Conservation (phyloP, 1,140 invertebrate genomes). For the Platorchestia sp. region DNA sequence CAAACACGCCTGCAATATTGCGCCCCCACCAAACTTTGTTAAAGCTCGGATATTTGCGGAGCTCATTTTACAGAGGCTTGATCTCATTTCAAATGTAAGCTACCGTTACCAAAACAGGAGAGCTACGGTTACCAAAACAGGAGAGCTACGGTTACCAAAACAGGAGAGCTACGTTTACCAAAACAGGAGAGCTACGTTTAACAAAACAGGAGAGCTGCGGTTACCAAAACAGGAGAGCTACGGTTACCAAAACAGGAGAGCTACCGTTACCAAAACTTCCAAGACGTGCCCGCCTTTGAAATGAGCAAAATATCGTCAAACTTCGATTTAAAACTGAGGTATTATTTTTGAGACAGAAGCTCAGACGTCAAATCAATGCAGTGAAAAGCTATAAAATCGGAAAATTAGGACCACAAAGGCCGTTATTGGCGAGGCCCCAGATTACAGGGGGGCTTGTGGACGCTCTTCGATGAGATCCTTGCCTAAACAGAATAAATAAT, state of each 20-base stretch:
- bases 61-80: too few species aligned
- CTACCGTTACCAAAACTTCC: not conserved
- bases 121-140: too few species aligned
- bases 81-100: too few species aligned
- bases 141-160: too few species aligned
- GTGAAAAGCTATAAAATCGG: not conserved
- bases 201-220: too few species aligned
- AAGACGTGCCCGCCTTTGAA: not conserved
- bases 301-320: not conserved
- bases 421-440: not conserved
- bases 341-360: not conserved
- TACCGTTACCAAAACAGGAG: too few species aligned
- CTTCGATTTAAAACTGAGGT: not conserved
- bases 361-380: not conserved
- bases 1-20: not conserved
- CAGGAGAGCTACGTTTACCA: too few species aligned
- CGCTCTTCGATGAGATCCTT: not conserved
- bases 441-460: not conserved
- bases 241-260: not conserved
- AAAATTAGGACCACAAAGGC: not conserved
- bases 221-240: too few species aligned
- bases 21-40: too few species aligned
- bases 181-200: too few species aligned
- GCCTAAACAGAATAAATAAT: slow-evolving; percentile 16
- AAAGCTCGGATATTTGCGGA: too few species aligned